Conservation (phyloP, 2,888 invertebrate genomes). For the Unio delphinus region DNA sequence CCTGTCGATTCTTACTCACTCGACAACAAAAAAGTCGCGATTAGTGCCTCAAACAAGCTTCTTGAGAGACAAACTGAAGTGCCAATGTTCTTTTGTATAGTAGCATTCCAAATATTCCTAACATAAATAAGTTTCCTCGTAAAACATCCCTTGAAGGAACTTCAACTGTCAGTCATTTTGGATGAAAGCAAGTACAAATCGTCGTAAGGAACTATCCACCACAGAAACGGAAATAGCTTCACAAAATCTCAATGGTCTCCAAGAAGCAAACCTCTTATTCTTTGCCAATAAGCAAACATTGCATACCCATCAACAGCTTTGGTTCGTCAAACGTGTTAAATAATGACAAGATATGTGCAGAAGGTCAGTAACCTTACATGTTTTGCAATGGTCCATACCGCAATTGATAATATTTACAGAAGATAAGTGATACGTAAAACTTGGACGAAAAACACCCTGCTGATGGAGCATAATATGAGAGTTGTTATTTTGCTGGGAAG, state of each 20-base stretch:
- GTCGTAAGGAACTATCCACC: neutral
- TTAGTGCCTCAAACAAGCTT: constrained; percentile 5
- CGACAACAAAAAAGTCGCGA: neutral
- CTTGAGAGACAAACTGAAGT: constrained; percentile 10
- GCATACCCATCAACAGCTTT: constrained; percentile 42
- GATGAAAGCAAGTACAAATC: neutral
- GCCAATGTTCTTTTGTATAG: constrained; percentile 10
- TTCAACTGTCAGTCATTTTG: too few relatives aligned
- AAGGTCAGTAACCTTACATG: constrained; percentile 20
- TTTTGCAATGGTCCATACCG: constrained; percentile 43
- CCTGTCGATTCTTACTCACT: neutral
- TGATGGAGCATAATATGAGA: constrained; percentile 24
- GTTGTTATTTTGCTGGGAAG: constrained; percentile 43
- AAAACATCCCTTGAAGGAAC: too few relatives aligned
- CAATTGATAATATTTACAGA: constrained; percentile 32
- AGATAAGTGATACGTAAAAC: constrained; percentile 41
- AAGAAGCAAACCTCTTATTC: too few relatives aligned
- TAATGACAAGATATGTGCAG: constrained; percentile 31
- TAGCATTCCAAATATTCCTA: constrained; percentile 9
- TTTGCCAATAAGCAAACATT: too few relatives aligned
- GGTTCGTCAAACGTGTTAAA: constrained; percentile 37
- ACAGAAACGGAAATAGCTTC: too few relatives aligned
- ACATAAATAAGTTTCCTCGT: neutral
- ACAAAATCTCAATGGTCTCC: too few relatives aligned
- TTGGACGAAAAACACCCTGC: constrained; percentile 36